A percentile compares a stretch with the other conserved stretches of the same genome.
phyloP scores from a whole-genome alignment of 1,140 invertebrate species.

The Spodoptera litura region DNA sequence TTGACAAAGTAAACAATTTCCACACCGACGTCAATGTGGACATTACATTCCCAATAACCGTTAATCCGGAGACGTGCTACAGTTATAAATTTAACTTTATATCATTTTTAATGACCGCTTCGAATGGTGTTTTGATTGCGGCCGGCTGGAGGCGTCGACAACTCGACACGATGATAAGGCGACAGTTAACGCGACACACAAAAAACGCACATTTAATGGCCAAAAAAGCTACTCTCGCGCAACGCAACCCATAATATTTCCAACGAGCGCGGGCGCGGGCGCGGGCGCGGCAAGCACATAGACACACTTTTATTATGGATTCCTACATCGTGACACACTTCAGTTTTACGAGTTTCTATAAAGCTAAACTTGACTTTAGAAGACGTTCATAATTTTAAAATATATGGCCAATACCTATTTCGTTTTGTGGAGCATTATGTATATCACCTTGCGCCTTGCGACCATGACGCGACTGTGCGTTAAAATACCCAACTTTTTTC shows the following conservation, averaged over 20 bases:
- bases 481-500: constrained; percentile 40
- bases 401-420: constrained; percentile 63
- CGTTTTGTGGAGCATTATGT: constrained; percentile 45
- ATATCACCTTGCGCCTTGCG: neutral
- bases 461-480: constrained; percentile 21
- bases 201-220: constrained; percentile 80
- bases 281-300: constrained; percentile 31
- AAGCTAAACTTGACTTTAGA: constrained; percentile 70
- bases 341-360: constrained; percentile 75
- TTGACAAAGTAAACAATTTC: constrained; percentile 78
- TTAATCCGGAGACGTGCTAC: constrained; percentile 76
- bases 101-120: constrained; percentile 83
- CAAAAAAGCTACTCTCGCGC: constrained; percentile 73
- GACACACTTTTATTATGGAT: constrained; percentile 73
- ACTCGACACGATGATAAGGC: constrained; percentile 83
- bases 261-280: neutral
- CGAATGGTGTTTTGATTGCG: constrained; percentile 85
- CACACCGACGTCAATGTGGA: constrained; percentile 68
- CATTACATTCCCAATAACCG: constrained; percentile 81
- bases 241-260: constrained; percentile 22
- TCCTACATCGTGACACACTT: constrained; percentile 75
- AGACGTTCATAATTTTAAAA: constrained; percentile 76
- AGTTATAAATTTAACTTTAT: constrained; percentile 85
- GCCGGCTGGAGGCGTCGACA: constrained; percentile 84
- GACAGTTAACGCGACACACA: constrained; percentile 77